phyloP scores from a whole-genome alignment of 2,888 invertebrate genomes.

The Sphecodes monilicornis region DNA sequence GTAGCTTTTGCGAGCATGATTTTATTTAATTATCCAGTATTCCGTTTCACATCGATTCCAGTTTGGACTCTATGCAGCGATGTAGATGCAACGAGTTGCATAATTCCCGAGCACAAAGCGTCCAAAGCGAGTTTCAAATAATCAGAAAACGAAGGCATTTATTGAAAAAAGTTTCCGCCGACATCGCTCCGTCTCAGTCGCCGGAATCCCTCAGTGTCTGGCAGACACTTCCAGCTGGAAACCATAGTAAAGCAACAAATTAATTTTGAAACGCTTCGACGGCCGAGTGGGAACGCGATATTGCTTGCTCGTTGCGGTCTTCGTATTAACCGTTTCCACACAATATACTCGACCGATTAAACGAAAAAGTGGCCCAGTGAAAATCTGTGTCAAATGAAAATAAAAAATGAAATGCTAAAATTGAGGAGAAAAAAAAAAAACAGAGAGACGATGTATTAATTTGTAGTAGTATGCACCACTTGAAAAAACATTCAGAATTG shows the following conservation, averaged over 20 bases:
- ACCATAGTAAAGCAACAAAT: slow-evolving; percentile 35
- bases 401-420: background rate
- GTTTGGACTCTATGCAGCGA: background rate
- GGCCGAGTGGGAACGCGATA: background rate
- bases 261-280: slow-evolving; percentile 26
- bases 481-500: background rate
- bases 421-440: background rate
- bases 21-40: background rate
- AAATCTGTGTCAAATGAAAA: background rate
- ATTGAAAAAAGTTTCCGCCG: slow-evolving; percentile 36
- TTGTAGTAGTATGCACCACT: background rate
- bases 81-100: background rate
- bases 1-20: background rate
- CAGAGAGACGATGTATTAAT: background rate
- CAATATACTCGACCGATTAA: background rate
- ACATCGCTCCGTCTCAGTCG: slow-evolving; percentile 7
- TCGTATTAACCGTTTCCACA: background rate
- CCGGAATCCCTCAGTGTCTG: slow-evolving; percentile 20
- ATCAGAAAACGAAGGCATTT: slow-evolving; percentile 14
- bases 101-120: background rate
- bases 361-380: background rate
- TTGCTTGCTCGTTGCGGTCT: background rate
- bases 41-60: background rate
- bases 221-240: slow-evolving; percentile 4
- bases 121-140: background rate